phyloP scores from a whole-genome alignment of 2,113 vertebrate species.

The Gallinago undulata region DNA sequence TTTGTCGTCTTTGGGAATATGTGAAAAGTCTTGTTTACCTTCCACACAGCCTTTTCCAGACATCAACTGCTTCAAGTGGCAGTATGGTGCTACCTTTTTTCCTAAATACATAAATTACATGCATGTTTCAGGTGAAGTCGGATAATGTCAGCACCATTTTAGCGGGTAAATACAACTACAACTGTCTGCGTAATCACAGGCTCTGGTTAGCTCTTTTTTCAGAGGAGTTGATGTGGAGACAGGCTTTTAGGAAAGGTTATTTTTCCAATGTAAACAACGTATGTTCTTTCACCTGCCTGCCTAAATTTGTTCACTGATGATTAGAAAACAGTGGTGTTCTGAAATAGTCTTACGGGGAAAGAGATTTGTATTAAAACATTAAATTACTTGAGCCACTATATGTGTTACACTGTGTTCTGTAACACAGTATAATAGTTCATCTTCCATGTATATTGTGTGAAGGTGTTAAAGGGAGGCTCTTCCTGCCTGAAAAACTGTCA shows the following conservation, averaged over 20 bases:
- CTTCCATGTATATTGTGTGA: background rate
- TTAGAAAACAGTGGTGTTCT: background rate
- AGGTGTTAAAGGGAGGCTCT: background rate
- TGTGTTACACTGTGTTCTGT: background rate
- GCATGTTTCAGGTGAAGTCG: background rate
- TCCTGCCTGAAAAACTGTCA: background rate
- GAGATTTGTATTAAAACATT: background rate
- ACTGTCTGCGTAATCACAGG: background rate
- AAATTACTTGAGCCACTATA: background rate
- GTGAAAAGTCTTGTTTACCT: background rate
- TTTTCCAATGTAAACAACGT: background rate
- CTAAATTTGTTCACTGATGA: background rate
- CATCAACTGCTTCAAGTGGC: background rate
- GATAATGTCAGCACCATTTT: background rate
- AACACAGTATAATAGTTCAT: background rate
- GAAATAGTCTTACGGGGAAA: background rate
- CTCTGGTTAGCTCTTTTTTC: background rate
- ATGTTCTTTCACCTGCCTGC: background rate
- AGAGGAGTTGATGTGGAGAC: background rate
- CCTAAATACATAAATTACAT: background rate
- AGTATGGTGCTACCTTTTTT: background rate
- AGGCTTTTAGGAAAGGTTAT: background rate
- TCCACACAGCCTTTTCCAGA: background rate
- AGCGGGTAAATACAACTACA: background rate
- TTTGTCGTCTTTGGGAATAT: background rate